These are phyloP conservation scores for Hyalella azteca DNA, from an alignment of 2,888 invertebrate species.

Conservation along the genomic window DNA sequence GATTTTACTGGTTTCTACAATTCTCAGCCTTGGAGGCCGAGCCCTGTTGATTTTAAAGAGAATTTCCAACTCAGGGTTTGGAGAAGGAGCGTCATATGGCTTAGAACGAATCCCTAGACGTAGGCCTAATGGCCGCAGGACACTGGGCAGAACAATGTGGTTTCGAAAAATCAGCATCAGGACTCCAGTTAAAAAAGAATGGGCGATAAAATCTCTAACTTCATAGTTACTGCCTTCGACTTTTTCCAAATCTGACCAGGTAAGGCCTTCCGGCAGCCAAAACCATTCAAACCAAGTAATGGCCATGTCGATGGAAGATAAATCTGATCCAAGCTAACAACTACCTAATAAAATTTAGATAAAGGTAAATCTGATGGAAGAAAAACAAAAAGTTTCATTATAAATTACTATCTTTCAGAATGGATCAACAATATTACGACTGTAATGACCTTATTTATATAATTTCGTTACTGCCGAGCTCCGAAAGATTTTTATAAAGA, in stretches of 20 bases:
- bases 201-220: neutral
- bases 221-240: neutral
- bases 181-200: neutral
- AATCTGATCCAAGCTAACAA: no score
- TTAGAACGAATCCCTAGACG: neutral
- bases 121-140: neutral
- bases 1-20: neutral
- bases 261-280: neutral
- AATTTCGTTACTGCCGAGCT: no score
- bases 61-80: neutral
- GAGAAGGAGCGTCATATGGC: neutral
- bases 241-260: neutral
- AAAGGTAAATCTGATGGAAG: no score
- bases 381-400: no score
- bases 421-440: no score
- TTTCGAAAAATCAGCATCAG: neutral
- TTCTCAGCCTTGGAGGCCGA: neutral
- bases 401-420: no score
- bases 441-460: no score
- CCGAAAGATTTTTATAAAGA: no score
- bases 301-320: neutral
- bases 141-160: neutral
- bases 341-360: no score
- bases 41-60: conserved; percentile 10
- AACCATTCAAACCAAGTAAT: neutral